Conservation (phyloP, 2,888 invertebrate genomes). For the Eupithecia tripunctaria region DNA sequence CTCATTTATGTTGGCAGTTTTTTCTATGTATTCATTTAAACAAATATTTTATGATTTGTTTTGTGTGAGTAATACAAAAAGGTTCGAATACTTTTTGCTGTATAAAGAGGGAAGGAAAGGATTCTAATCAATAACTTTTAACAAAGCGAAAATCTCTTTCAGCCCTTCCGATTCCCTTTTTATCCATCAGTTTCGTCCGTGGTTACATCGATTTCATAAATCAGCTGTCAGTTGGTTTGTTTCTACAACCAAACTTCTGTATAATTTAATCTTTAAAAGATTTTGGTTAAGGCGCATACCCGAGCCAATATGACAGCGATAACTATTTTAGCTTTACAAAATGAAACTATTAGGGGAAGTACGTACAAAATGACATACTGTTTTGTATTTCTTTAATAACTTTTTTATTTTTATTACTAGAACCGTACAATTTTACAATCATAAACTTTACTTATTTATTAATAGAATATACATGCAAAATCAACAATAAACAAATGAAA, state of each 20-base stretch:
- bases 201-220: slow-evolving; percentile 12
- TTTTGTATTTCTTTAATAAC: no score
- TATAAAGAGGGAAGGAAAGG: neutral
- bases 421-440: no score
- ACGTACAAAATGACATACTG: no score
- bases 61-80: neutral
- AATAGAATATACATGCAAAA: no score
- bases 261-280: neutral
- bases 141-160: slow-evolving; percentile 9
- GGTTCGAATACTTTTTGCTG: neutral
- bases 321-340: no score
- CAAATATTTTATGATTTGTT: no score
- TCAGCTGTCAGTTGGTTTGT: slow-evolving; percentile 8
- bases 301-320: no score
- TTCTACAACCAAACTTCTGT: neutral
- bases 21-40: no score
- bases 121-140: slow-evolving; percentile 14
- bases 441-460: no score
- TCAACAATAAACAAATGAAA: no score
- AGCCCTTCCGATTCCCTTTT: slow-evolving; percentile 4
- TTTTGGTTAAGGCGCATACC: neutral
- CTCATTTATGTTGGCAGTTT: neutral
- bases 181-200: neutral
- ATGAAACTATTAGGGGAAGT: no score
- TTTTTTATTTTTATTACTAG: no score